These are phyloP conservation scores for Columba livia DNA, from an alignment of 2,113 vertebrate species.

Conservation along the genomic window DNA sequence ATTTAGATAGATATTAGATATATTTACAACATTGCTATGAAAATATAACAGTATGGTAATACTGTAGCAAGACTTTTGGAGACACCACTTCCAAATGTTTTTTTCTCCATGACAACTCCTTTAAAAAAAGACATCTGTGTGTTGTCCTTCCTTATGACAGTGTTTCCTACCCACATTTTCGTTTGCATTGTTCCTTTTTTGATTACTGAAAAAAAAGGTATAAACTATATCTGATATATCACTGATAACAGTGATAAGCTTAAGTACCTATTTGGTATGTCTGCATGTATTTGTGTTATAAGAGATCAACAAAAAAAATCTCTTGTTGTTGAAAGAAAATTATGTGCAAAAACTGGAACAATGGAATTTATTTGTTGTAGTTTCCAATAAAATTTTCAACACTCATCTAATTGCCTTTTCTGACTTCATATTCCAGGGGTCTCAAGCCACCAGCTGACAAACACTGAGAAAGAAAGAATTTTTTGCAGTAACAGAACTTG, in stretches of 20 bases:
- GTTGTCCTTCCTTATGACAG: not conserved
- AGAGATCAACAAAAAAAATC: not conserved
- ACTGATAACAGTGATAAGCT: not conserved
- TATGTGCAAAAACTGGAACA: not conserved
- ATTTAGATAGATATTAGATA: not conserved
- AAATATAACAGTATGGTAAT: not conserved
- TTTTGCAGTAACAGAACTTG: not conserved
- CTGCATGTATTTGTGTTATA: not conserved
- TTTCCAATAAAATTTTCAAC: conserved; percentile 20
- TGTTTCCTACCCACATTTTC: not conserved
- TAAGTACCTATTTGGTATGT: not conserved
- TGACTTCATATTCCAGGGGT: not conserved
- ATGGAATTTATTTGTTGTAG: not conserved
- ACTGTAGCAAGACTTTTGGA: not conserved
- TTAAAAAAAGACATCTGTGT: not conserved
- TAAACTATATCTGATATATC: not conserved
- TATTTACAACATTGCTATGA: not conserved
- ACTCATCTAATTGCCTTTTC: conserved; percentile 8
- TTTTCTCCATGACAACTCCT: not conserved
- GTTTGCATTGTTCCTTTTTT: not conserved
- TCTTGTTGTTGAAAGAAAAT: not conserved
- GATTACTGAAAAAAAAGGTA: not conserved
- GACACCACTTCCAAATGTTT: not conserved
- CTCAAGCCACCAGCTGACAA: not conserved
- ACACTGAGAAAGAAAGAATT: not conserved